Conservation (phyloP, 2,888 invertebrate genomes). For the Meta bourneti region DNA sequence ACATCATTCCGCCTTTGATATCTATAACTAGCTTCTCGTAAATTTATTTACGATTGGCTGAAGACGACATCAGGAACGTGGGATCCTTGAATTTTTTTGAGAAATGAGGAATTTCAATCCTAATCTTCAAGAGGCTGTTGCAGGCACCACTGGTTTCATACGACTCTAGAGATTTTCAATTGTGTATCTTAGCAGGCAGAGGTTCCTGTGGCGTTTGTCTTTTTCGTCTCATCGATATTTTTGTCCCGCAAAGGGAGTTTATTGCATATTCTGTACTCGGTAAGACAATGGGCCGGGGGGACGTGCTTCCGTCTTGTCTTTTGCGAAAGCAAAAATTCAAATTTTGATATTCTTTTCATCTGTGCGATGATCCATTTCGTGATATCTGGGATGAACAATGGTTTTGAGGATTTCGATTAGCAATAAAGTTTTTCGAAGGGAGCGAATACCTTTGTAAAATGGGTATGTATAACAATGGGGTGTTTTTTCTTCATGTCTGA, state of each 20-base stretch:
- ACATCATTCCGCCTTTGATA: slow-evolving; percentile 13
- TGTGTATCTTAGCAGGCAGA: slow-evolving; percentile 12
- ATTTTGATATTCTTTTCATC: slow-evolving; percentile 1
- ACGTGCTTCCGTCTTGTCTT: neutral
- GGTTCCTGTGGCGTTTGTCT: neutral
- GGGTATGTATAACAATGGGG: neutral
- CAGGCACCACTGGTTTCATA: slow-evolving; percentile 18
- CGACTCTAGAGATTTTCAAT: slow-evolving; percentile 15
- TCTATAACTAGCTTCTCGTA: slow-evolving; percentile 41
- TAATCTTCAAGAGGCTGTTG: slow-evolving; percentile 7
- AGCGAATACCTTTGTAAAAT: neutral
- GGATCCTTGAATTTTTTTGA: slow-evolving; percentile 27
- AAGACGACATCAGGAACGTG: slow-evolving; percentile 26
- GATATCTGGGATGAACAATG: neutral
- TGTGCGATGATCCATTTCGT: neutral
- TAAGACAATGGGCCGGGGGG: neutral
- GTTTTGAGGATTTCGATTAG: neutral
- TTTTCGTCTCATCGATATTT: slow-evolving; percentile 9
- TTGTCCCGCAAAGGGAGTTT: neutral
- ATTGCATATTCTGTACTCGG: neutral
- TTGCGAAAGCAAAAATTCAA: neutral
- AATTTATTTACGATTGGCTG: slow-evolving; percentile 62
- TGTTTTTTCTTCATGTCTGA: neutral
- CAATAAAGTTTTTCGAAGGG: neutral
- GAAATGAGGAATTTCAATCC: slow-evolving; percentile 27